Evolutionary conservation across 2,888 invertebrate genomes (phyloP).

Genomic region (Noctua janthe): DNA sequence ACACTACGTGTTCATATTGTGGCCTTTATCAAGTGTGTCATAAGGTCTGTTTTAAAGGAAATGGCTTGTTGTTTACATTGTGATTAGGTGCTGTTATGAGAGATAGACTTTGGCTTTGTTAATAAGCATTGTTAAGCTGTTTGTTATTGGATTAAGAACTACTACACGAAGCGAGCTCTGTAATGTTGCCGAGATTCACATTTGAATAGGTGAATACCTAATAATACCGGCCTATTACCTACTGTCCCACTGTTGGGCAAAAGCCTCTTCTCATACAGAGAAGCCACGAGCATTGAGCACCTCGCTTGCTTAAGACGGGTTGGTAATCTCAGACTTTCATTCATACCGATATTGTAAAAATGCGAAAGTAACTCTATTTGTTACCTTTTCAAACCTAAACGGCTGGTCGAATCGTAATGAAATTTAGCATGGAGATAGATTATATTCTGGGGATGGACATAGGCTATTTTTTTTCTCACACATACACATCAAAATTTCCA

Average conservation of each 20-base stretch:
- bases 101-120: conserved; percentile 48
- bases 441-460: too few relatives aligned
- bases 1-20: conserved; percentile 41
- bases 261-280: not conserved
- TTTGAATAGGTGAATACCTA: not conserved
- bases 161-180: not conserved
- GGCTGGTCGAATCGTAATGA: too few relatives aligned
- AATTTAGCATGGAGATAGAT: too few relatives aligned
- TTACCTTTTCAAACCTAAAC: too few relatives aligned
- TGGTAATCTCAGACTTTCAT: not conserved
- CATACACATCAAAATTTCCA: too few relatives aligned
- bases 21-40: conserved; percentile 15
- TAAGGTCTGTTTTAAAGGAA: conserved; percentile 33
- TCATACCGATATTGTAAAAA: not conserved
- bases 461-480: too few relatives aligned
- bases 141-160: conserved; percentile 25
- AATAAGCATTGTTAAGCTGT: conserved; percentile 44
- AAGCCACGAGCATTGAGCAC: not conserved
- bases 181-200: not conserved
- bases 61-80: conserved; percentile 46
- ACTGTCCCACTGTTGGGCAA: not conserved
- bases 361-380: too few relatives aligned
- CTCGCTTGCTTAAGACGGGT: not conserved
- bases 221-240: not conserved
- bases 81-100: conserved; percentile 54